phyloP scores from a whole-genome alignment of 2,797 vertebrate genomes.

The Pogoniulus pusillus region DNA sequence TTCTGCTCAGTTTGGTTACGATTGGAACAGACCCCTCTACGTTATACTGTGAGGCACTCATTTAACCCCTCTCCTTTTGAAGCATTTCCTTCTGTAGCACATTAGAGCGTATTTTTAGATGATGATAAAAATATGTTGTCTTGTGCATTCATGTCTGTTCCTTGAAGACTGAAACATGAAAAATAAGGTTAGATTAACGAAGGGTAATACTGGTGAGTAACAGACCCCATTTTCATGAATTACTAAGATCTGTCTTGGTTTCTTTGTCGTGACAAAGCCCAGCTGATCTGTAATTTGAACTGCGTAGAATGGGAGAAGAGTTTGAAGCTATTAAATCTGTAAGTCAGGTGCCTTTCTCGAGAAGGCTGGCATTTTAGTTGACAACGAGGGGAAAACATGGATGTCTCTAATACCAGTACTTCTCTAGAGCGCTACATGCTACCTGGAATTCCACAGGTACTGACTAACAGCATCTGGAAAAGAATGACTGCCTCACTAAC shows the following conservation, averaged over 20 bases:
- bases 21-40: not conserved
- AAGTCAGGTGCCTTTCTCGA: not conserved
- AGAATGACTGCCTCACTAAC: not conserved
- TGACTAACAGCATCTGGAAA: not conserved
- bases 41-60: not conserved
- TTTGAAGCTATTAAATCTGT: not conserved
- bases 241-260: not conserved
- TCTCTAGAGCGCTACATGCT: not conserved
- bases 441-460: not conserved
- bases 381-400: not conserved
- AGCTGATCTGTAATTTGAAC: not conserved
- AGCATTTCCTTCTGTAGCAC: not conserved
- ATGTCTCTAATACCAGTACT: not conserved
- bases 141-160: not conserved
- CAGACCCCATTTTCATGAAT: not conserved
- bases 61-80: not conserved
- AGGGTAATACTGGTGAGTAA: not conserved
- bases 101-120: not conserved
- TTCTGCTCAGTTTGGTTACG: not conserved
- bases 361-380: not conserved
- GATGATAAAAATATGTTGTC: not conserved
- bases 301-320: not conserved
- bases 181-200: not conserved
- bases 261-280: not conserved
- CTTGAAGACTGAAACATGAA: conserved; percentile 9